phyloP scores from a whole-genome alignment of 2,113 vertebrate genomes.

The Coryphaenoides rupestris region DNA sequence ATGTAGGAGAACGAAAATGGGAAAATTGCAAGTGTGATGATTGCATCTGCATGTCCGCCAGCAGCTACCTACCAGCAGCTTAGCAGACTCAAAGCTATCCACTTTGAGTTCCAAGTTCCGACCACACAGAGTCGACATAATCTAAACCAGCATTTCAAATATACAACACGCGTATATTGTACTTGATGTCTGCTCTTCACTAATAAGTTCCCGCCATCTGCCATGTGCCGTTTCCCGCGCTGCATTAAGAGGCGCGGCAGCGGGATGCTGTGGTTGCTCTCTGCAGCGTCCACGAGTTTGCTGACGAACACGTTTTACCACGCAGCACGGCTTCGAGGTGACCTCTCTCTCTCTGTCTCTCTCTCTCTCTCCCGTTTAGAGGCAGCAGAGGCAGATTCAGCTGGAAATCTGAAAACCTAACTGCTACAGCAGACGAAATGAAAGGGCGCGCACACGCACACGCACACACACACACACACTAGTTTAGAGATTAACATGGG shows the following conservation, averaged over 20 bases:
- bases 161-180: too few species aligned
- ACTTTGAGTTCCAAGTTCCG: too few species aligned
- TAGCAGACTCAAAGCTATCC: too few species aligned
- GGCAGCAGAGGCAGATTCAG: conserved; percentile 51
- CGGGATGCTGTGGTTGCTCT: conserved; percentile 22
- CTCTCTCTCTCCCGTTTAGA: too few species aligned
- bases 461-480: not conserved
- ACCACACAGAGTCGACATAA: too few species aligned
- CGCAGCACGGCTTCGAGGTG: conserved; percentile 47
- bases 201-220: conserved; percentile 10
- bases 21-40: too few species aligned
- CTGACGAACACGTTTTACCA: conserved; percentile 61
- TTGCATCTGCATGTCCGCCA: too few species aligned
- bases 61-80: too few species aligned
- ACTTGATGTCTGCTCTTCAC: too few species aligned
- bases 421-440: conserved; percentile 39
- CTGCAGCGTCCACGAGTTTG: conserved; percentile 48
- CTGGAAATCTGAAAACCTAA: conserved; percentile 27
- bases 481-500: not conserved
- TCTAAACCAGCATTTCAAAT: too few species aligned
- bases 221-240: conserved; percentile 20
- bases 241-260: conserved; percentile 1
- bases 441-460: conserved; percentile 33
- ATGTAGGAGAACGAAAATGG: too few species aligned
- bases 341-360: conserved; percentile 41